Evolutionary conservation across 2,113 vertebrate genomes (phyloP).

Genomic region (Lophotis ruficrista): DNA sequence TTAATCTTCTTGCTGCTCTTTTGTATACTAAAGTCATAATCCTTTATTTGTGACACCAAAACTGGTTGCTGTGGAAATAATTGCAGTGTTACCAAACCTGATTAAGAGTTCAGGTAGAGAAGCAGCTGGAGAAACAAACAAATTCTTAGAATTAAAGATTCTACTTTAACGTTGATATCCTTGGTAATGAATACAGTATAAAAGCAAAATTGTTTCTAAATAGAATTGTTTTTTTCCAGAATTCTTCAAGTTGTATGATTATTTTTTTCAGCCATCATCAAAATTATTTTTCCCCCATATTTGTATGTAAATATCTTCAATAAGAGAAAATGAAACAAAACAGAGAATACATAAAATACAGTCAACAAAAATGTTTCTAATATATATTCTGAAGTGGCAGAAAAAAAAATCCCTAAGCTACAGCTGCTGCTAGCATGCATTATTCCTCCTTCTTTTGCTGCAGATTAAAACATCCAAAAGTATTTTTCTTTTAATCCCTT

Average conservation of each 20-base stretch:
- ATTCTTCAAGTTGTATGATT: background rate
- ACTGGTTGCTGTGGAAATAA: slow-evolving; percentile 36
- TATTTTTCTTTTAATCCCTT: background rate
- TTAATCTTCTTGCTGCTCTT: background rate
- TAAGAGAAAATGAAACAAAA: background rate
- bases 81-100: slow-evolving; percentile 31
- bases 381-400: background rate
- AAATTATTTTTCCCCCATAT: background rate
- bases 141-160: slow-evolving; percentile 14
- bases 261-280: background rate
- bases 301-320: background rate
- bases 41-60: background rate
- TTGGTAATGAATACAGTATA: background rate
- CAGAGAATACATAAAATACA: background rate
- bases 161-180: background rate
- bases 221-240: background rate
- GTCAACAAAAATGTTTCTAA: background rate
- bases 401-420: background rate
- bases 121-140: slow-evolving; percentile 9
- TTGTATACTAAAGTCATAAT: slow-evolving; percentile 12
- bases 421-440: background rate
- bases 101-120: slow-evolving; percentile 56
- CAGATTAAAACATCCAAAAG: slow-evolving; percentile 9
- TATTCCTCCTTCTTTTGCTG: background rate
- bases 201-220: background rate